Conservation (phyloP, 2,888 invertebrate genomes). For the Ypsolopha scabrella region DNA sequence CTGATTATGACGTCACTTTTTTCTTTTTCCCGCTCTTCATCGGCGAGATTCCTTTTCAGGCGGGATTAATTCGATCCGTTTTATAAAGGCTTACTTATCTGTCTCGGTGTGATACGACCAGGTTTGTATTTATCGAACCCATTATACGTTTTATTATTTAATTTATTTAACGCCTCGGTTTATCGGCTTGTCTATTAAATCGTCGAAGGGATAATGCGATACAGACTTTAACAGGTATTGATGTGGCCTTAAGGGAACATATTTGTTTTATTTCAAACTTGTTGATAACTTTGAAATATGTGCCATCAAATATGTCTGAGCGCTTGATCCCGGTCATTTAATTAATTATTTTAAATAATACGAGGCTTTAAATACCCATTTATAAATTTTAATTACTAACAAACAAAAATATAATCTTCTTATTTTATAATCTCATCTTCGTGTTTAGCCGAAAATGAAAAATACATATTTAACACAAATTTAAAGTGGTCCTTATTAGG, state of each 20-base stretch:
- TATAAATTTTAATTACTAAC: slow-evolving; percentile 20
- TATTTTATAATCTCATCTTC: not conserved
- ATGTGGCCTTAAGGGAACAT: no score
- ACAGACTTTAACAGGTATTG: slow-evolving; percentile 39
- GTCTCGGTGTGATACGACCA: slow-evolving; percentile 48
- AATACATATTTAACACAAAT: slow-evolving; percentile 4
- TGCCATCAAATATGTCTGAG: no score
- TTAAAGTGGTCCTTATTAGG: slow-evolving; percentile 4
- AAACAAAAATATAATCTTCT: not conserved
- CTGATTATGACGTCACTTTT: slow-evolving; percentile 67
- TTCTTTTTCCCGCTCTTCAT: slow-evolving; percentile 38
- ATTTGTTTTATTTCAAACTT: no score
- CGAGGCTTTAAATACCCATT: slow-evolving; percentile 11
- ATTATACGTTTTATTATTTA: slow-evolving; percentile 70
- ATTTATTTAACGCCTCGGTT: slow-evolving; percentile 65
- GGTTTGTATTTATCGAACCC: slow-evolving; percentile 63
- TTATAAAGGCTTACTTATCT: slow-evolving; percentile 67
- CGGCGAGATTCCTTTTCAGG: slow-evolving; percentile 52
- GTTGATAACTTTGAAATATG: no score
- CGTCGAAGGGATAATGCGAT: slow-evolving; percentile 57
- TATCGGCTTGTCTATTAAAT: slow-evolving; percentile 66
- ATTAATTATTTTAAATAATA: not conserved
- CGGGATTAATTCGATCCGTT: slow-evolving; percentile 65
- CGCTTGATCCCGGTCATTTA: no score
- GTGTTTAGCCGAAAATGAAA: not conserved